Evolutionary conservation across 35 echinoderm and acorn worm species (phyloP), one percentile per base, ranked within the genome.

Genomic region (Ophioderma brevispina): DNA sequence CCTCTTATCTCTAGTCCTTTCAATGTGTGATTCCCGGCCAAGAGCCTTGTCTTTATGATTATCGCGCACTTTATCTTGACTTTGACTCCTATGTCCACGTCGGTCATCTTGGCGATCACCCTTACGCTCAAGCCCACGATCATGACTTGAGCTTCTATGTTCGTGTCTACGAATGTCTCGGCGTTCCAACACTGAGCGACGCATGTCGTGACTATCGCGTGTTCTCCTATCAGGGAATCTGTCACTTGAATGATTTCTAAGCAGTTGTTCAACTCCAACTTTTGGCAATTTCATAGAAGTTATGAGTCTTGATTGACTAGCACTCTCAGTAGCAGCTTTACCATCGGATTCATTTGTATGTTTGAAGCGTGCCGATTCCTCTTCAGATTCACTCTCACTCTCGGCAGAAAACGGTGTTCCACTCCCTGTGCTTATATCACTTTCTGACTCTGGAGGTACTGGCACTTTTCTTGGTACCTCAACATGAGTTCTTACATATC

Each of bases 351-450:
- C 80, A 31, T 55, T 84, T 19, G 82, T 78, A 40, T 85, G 82
- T 50, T 91, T 91, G 31, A 91, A 91, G 32, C 90, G 90, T 36
- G 90, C 78, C 35, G 52, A 76, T 32, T 91, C 90, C 17, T 80
- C 42, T 34, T 91, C 82, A 4, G 38, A 84, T n/a, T 91, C 90
- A 21, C 64, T 78, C 41, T 91, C 89, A 34, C 59, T 42, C 0
- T 43, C 85, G 5, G 30, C 82, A 79, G 81, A 85, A 13, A 91
- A 40, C 8, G 81, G 84, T 50, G 84, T 91, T 31, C 84, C 90
- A 63, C 81, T 85, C 35, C 84, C 75, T 31, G 50, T 41, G 31
- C 39, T 75, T 33, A 55, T 63, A 55, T 78, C 52, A 37, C 41
- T 81, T 35, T 41, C 78, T 43, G 64, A 87, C 10, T 49, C 38